Conservation (phyloP, 2,888 invertebrate species). For the Eupithecia inturbata region DNA sequence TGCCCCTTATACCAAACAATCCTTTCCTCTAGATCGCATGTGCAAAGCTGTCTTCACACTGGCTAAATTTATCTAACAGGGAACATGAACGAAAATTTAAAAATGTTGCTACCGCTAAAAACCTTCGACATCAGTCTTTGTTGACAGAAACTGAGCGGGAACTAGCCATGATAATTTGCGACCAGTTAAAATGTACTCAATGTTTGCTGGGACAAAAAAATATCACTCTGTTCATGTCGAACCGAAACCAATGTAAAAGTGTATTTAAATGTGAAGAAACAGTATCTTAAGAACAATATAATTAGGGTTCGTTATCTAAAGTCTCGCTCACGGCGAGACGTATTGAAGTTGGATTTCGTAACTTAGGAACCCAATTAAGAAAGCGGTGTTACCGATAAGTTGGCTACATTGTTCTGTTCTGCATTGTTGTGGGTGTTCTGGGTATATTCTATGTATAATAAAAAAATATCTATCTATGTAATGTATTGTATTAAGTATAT, state of each 20-base stretch:
- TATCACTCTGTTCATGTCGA: not conserved
- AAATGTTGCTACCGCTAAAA: not conserved
- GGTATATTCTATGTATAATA: too few relatives aligned
- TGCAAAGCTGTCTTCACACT: conserved; percentile 38
- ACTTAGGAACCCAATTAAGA: conserved; percentile 47
- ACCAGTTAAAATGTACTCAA: not conserved
- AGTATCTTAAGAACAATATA: conserved; percentile 13
- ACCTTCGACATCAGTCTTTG: not conserved
- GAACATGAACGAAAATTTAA: not conserved
- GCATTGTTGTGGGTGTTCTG: too few relatives aligned
- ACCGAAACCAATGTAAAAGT: not conserved
- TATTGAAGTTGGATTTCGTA: conserved; percentile 43
- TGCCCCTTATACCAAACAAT: conserved; percentile 59
- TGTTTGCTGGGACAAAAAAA: not conserved
- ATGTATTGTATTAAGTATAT: too few relatives aligned
- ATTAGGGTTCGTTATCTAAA: conserved; percentile 22
- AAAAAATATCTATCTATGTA: too few relatives aligned
- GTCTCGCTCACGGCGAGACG: conserved; percentile 25
- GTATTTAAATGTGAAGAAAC: not conserved
- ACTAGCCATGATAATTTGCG: not conserved
- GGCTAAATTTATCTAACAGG: not conserved
- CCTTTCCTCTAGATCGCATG: conserved; percentile 56
- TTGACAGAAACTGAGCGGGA: not conserved
- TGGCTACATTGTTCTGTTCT: conserved; percentile 42
- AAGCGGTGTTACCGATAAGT: conserved; percentile 36